phyloP scores from a whole-genome alignment of 2,797 vertebrate species.

The Thalassophryne amazonica region DNA sequence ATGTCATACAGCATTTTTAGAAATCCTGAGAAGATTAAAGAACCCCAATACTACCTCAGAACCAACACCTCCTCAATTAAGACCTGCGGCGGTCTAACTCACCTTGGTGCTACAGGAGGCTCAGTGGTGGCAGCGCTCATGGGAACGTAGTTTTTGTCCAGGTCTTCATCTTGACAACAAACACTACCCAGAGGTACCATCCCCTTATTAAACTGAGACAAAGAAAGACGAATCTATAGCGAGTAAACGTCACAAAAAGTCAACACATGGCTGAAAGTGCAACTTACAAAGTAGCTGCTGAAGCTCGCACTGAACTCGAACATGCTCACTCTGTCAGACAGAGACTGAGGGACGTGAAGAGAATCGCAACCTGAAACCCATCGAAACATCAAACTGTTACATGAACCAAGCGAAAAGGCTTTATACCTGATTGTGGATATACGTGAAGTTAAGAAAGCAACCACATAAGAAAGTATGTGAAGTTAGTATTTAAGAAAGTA shows the following conservation, averaged over 20 bases:
- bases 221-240: background rate
- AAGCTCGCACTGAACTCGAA: conserved; percentile 85
- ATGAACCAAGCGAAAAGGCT: background rate
- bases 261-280: background rate
- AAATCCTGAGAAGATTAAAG: too few species aligned
- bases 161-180: conserved; percentile 78
- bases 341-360: conserved; percentile 78
- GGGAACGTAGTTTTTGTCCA: conserved; percentile 90
- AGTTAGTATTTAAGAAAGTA: too few species aligned
- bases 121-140: conserved; percentile 86
- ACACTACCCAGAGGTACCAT: conserved; percentile 77
- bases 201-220: conserved; percentile 83
- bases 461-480: too few species aligned
- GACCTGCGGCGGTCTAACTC: too few species aligned
- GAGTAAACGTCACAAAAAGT: too few species aligned
- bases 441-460: too few species aligned
- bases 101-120: conserved; percentile 70
- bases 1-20: too few species aligned
- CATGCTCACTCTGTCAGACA: conserved; percentile 83
- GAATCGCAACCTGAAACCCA: conserved; percentile 70
- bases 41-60: too few species aligned
- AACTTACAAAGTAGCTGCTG: conserved; percentile 89
- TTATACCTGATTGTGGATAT: too few species aligned
- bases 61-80: too few species aligned
- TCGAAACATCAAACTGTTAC: background rate